Evolutionary conservation across 2,888 invertebrate genomes (phyloP).

Genomic region (Eustalomyia histrio): DNA sequence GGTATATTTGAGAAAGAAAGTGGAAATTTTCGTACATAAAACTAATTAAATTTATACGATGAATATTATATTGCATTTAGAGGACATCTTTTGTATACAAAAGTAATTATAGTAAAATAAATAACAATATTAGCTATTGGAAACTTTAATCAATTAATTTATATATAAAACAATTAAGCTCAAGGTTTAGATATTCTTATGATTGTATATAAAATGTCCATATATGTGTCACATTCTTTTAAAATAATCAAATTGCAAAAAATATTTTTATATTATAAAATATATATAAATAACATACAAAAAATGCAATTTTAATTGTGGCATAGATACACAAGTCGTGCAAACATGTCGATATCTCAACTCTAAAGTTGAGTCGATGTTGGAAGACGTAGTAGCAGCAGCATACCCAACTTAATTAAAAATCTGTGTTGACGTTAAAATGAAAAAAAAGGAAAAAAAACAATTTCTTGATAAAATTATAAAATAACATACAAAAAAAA

Average conservation of each 20-base stretch:
- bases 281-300: neutral
- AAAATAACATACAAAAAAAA: constrained; percentile 53
- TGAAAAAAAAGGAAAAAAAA: constrained; percentile 52
- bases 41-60: constrained; percentile 61
- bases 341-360: constrained; percentile 61
- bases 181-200: too few species aligned
- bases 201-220: too few species aligned
- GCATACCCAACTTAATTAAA: constrained; percentile 65
- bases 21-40: constrained; percentile 57
- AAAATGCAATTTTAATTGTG: constrained; percentile 57
- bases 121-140: too few species aligned
- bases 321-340: constrained; percentile 63
- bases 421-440: constrained; percentile 65
- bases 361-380: constrained; percentile 54
- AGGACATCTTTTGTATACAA: neutral
- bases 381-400: constrained; percentile 41
- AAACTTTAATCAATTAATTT: too few species aligned
- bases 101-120: too few species aligned
- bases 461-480: constrained; percentile 64
- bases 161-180: too few species aligned
- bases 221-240: neutral
- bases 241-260: neutral
- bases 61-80: constrained; percentile 54
- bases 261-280: neutral
- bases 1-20: constrained; percentile 29